Evolutionary conservation across 2,797 vertebrate species (phyloP).

Genomic region (Mormyrops boulengeri): DNA sequence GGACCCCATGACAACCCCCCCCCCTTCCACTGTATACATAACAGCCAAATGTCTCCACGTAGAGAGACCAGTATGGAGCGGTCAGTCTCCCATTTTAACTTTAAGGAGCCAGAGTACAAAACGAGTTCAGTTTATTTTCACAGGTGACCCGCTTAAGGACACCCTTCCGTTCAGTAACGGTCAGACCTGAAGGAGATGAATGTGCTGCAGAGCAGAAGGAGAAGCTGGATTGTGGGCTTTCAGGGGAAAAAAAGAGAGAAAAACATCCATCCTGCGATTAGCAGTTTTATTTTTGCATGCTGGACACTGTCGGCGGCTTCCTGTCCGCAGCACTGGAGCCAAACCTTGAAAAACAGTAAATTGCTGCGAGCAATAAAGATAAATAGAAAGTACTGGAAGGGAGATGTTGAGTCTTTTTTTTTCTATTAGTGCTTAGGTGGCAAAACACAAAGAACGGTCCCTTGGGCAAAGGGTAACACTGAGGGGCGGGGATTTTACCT

Average conservation of each 20-base stretch:
- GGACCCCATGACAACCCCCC: neutral
- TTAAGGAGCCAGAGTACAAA: neutral
- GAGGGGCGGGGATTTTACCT: neutral
- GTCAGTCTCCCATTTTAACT: neutral
- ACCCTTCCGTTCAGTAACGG: neutral
- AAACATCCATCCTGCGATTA: neutral
- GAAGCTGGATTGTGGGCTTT: neutral
- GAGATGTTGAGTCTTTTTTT: neutral
- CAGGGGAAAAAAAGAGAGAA: neutral
- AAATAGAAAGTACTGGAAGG: neutral
- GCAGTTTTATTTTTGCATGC: neutral
- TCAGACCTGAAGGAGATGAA: neutral
- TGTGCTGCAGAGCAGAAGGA: neutral
- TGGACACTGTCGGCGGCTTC: neutral
- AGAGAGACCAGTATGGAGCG: neutral
- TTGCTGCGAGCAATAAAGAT: neutral
- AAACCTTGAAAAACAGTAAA: neutral
- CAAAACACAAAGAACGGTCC: neutral
- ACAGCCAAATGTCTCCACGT: neutral
- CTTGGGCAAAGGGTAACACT: neutral
- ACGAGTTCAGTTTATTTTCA: neutral
- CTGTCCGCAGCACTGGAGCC: neutral
- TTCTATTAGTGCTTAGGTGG: conserved; percentile 3
- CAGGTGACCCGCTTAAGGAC: neutral
- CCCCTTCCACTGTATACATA: neutral